Base-by-base conservation (phyloP, 2,888 invertebrate genomes). In the Agonopterix alstromeriana region DNA sequence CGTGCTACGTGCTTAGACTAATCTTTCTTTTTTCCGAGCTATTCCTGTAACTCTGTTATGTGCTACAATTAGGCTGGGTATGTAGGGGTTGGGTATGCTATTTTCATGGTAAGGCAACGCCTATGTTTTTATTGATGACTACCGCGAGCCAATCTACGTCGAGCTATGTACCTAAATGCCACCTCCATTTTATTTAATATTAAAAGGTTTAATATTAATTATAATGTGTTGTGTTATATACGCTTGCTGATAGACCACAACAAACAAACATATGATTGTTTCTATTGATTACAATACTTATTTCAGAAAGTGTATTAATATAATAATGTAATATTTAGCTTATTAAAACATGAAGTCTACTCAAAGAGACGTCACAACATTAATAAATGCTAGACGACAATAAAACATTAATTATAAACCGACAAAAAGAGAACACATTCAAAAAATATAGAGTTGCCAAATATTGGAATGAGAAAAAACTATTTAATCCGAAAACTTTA, bases 401-500 rank as follows among this genome's bases (percentile, higher is more conserved):
- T 12, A 42, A 8, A 45, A 10, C 45, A 48, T 50, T 50, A 50
- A 50, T 50, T 50, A 48, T 43, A 48, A 41, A 27, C 27, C 27
- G 8, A 45, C 43, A 46, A 43, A 44, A 35, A 42, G 27, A 51
- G 40, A 40, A 44, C 36, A 45, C 35, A 45, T 12, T 45, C 36
- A 44, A 40, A 51, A 50, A 52, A 46, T 46, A 47, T 47, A 56
- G 47, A 58, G 67, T 65, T 73, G 74, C 74, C 76, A 74, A 76
- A 74, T 74, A 75, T 75, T 69, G 74, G 65, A 77, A 78, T 72
- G 80, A 77, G 77, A 74, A 82, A 27, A 82, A 81, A 82, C 80
- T 82, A 79, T 85, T 84, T 85, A 85, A 86, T 84, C 76, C 76
- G 70, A 71, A 74, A 81, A 84, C 73, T 86, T 86, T 81, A 78